Evolutionary conservation across 2,888 invertebrate species (phyloP), one percentile per base, ranked within the genome.

Genomic region (Eristalis intricaria): DNA sequence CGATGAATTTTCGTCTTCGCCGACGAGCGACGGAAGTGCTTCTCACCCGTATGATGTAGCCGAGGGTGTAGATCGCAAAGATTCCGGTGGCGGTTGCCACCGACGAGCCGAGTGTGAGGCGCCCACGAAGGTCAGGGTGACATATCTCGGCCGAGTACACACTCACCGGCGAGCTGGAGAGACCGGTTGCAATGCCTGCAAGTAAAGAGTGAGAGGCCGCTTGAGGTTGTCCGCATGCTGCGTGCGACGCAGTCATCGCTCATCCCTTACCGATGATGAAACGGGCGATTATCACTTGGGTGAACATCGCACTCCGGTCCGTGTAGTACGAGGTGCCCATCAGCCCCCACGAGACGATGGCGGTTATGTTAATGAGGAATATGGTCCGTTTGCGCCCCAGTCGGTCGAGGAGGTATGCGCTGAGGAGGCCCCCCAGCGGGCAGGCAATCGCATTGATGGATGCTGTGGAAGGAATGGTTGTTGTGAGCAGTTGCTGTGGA

Each of bases 21-120:
- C 29, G 40, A 3, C 15, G 26, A 15, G 4, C 29, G 40, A 3
- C 11, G 26, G n/a, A n/a, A 7, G 13, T 5, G n/a, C 1, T 22
- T 70, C 83, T 83, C 86, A 90, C 90, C 75, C 89, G 80, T 56
- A 90, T 89, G 61, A 89, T 87, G 83, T 90, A 90, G 0, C 96
- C 96, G 13, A 96, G 91, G 0, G 94, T 89, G 90, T 96, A 96
- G n/a, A 94, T 94, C 0, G 94, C 91, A 5, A 95, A 91, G 2
- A 96, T 94, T 0, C 96, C 96, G 4, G 94, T 84, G 0, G 95
- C 94, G 65, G 95, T 94, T 4, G 94, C 94, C 84, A 95, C 91
- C 0, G 95, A 94, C 11, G 95, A 94, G 2, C 93, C 94, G 7
- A 95, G 95, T 8, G 95, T 92, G 83, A 95, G 94, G 78, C 95